These are phyloP conservation scores for Heliconius ismenius DNA, from an alignment of 2,888 invertebrate species.

Conservation along the genomic window DNA sequence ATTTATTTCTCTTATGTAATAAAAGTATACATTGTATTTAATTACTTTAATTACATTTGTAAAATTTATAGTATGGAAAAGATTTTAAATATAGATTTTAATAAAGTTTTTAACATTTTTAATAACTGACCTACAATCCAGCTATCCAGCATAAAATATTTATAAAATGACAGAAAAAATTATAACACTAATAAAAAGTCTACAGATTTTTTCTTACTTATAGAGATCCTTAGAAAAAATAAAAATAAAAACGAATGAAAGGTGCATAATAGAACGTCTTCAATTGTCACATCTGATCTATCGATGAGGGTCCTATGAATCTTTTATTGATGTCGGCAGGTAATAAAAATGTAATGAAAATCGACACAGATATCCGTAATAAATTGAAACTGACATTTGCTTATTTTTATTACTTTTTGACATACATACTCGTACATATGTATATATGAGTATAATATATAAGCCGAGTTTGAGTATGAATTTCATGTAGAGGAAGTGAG, in stretches of 20 bases:
- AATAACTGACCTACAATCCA: too few species aligned
- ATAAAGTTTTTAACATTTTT: too few species aligned
- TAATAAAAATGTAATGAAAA: constrained; percentile 24
- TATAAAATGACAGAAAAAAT: too few species aligned
- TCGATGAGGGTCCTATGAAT: constrained; percentile 27
- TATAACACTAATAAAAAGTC: background rate
- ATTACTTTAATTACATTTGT: too few species aligned
- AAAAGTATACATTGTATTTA: too few species aligned
- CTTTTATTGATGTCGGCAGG: constrained; percentile 6
- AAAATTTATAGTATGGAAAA: too few species aligned
- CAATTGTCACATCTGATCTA: constrained; percentile 23
- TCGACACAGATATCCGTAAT: background rate
- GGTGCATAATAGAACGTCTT: constrained; percentile 10
- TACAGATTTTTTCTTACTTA: background rate
- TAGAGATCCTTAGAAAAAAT: background rate
- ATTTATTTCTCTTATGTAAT: too few species aligned
- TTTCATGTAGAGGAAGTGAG: too few species aligned
- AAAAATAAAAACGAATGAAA: background rate
- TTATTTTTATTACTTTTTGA: background rate
- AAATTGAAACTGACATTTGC: constrained; percentile 12
- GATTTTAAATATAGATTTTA: too few species aligned
- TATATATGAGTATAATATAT: too few species aligned
- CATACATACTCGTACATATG: background rate
- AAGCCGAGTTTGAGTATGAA: too few species aligned
- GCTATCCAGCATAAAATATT: too few species aligned